phyloP scores from a whole-genome alignment of 1,140 invertebrate species.

The Drosophila erecta region DNA sequence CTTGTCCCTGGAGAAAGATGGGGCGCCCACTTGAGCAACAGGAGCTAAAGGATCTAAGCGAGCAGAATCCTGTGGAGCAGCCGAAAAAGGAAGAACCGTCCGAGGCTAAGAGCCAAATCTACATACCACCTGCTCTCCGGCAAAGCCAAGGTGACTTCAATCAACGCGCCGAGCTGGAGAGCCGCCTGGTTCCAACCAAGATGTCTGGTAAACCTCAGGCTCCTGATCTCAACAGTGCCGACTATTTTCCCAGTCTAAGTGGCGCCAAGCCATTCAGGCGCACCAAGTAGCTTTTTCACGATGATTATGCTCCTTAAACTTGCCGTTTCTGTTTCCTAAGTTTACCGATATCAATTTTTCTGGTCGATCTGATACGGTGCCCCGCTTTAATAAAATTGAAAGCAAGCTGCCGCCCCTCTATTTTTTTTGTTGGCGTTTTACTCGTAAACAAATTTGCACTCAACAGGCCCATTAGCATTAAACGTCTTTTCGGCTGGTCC shows the following conservation, averaged over 20 bases:
- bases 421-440: not conserved
- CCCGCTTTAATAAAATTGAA: conserved; percentile 20
- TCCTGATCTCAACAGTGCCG: conserved; percentile 59
- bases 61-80: not conserved
- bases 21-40: not conserved
- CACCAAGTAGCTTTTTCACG: conserved; percentile 40
- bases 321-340: conserved; percentile 35
- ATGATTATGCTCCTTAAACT: not conserved
- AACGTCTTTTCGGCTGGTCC: conserved; percentile 37
- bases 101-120: conserved; percentile 32
- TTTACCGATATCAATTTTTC: conserved; percentile 33
- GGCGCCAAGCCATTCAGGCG: conserved; percentile 39
- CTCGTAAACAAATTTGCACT: conserved; percentile 45
- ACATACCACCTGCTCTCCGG: conserved; percentile 68
- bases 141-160: conserved; percentile 50
- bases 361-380: not conserved
- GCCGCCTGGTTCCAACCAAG: not conserved
- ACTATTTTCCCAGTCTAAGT: conserved; percentile 56
- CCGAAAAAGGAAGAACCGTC: not conserved
- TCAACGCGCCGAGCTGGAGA: conserved; percentile 4
- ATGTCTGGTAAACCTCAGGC: conserved; percentile 37
- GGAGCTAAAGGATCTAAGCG: not conserved
- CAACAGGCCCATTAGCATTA: conserved; percentile 51
- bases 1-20: conserved; percentile 58
- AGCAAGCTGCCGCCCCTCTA: not conserved